A percentile compares a stretch with the other conserved stretches of the same genome.
phyloP scores from a whole-genome alignment of 2,797 vertebrate genomes.

The Acanthornis magna region DNA sequence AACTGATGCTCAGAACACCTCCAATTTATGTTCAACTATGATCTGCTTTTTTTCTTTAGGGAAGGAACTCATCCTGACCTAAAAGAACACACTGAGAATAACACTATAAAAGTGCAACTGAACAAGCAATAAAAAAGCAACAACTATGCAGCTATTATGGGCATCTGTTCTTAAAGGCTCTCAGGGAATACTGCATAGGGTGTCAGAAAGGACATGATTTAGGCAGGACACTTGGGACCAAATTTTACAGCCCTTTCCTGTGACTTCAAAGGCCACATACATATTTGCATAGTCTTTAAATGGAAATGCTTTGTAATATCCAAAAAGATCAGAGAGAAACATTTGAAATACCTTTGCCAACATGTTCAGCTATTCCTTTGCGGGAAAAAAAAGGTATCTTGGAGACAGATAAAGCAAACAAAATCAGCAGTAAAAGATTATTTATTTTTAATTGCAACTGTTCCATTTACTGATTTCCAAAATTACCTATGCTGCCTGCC shows the following conservation, averaged over 20 bases:
- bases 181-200: not conserved
- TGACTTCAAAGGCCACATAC: not conserved
- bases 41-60: not conserved
- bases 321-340: conserved; percentile 12
- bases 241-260: not conserved
- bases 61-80: not conserved
- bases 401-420: not conserved
- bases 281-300: not conserved
- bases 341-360: not conserved
- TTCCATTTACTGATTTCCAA: conserved; percentile 14
- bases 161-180: not conserved
- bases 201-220: not conserved
- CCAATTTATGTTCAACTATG: not conserved
- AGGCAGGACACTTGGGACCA: not conserved
- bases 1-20: not conserved
- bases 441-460: not conserved
- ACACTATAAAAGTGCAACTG: not conserved
- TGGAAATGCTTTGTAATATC: not conserved
- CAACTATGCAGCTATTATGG: not conserved
- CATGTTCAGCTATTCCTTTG: not conserved
- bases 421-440: not conserved
- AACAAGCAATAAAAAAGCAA: not conserved
- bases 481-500: not conserved
- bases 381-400: not conserved
- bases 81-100: not conserved